These are phyloP conservation scores for Rattus rattus DNA, from an alignment of 2,113 vertebrate genomes.

Conservation along the genomic window DNA sequence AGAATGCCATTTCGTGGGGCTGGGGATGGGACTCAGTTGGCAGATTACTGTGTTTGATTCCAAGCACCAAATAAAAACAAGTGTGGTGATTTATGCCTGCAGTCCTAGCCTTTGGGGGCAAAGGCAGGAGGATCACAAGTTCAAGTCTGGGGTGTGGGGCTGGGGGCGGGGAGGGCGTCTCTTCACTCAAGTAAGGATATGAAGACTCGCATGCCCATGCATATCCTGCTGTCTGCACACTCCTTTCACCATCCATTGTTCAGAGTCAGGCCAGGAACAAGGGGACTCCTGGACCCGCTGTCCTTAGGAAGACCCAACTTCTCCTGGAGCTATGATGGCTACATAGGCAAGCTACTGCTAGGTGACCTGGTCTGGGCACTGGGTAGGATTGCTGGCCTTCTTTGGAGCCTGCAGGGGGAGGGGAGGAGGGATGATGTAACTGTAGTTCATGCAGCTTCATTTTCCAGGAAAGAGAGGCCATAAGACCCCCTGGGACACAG, in stretches of 20 bases:
- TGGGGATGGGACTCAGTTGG: not conserved
- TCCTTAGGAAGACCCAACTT: not conserved
- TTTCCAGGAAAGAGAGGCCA: conserved; percentile 25
- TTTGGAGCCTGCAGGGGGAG: conserved; percentile 51
- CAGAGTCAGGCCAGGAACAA: not conserved
- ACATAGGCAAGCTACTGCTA: not conserved
- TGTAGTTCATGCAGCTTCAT: conserved; percentile 7
- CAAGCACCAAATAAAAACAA: not conserved
- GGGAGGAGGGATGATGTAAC: not conserved
- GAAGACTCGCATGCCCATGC: not conserved
- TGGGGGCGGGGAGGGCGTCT: not conserved
- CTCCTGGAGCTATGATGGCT: not conserved
- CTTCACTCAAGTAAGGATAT: not conserved
- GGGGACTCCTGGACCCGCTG: not conserved
- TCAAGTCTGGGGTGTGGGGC: not conserved
- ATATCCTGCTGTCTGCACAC: not conserved
- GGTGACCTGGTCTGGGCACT: conserved; percentile 27
- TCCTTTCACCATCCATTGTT: accelerated
- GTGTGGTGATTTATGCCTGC: not conserved
- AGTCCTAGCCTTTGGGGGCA: not conserved
- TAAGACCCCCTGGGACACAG: not conserved
- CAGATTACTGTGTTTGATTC: not conserved
- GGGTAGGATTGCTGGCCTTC: conserved; percentile 82
- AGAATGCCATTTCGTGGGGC: not conserved
- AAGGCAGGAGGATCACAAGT: not conserved